These are phyloP conservation scores for Chiloscyllium punctatum DNA, from an alignment of 2,797 vertebrate genomes.

Conservation along the genomic window DNA sequence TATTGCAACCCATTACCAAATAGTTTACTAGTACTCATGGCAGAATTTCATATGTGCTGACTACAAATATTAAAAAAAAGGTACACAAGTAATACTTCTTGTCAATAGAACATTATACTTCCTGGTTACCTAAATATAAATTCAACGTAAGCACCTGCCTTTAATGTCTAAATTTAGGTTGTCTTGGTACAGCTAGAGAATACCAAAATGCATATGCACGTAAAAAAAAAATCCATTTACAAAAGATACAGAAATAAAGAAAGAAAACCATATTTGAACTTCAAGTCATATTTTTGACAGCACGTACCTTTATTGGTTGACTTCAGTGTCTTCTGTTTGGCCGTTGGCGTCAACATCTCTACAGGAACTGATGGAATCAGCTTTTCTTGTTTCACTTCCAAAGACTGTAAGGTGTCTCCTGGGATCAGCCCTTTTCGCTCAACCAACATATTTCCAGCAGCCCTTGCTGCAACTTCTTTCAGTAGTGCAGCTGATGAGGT, in stretches of 20 bases:
- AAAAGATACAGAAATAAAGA: neutral
- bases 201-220: neutral
- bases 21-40: neutral
- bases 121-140: neutral
- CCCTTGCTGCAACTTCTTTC: conserved; percentile 96
- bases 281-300: conserved; percentile 38
- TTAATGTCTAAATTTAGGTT: neutral
- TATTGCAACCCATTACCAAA: neutral
- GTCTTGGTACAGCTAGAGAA: neutral
- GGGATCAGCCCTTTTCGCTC: conserved; percentile 74
- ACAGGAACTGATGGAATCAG: conserved; percentile 69
- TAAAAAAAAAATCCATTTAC: neutral
- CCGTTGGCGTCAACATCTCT: conserved; percentile 81
- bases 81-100: neutral
- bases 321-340: conserved; percentile 82
- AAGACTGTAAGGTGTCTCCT: conserved; percentile 20
- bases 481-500: conserved; percentile 95
- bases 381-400: conserved; percentile 36
- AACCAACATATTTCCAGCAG: conserved; percentile 84
- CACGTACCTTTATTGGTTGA: conserved; percentile 77
- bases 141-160: neutral
- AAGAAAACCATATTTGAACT: conserved; percentile 5
- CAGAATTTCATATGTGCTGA: neutral
- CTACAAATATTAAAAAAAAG: neutral
- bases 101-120: neutral